Conservation (phyloP, 2,888 invertebrate genomes). For the Lepidocyrtinus sp. region DNA sequence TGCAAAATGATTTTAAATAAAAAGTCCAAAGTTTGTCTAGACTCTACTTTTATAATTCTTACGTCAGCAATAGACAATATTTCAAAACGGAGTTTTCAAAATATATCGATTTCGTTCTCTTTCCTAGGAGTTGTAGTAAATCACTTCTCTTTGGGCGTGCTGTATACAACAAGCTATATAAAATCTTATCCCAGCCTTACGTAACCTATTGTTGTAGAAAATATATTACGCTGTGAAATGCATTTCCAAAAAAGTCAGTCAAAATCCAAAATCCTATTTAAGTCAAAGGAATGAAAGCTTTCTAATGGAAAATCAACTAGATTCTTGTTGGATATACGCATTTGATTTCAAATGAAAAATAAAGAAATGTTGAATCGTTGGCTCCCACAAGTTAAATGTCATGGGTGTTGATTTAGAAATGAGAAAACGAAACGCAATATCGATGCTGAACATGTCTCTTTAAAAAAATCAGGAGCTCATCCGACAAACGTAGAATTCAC, state of each 20-base stretch:
- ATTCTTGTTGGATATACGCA: not conserved
- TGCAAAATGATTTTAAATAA: too few relatives aligned
- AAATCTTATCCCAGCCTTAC: too few relatives aligned
- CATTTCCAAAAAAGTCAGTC: conserved; percentile 22
- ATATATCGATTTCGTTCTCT: not conserved
- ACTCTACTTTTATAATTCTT: not conserved
- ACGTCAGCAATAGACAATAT: not conserved
- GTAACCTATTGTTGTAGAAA: conserved; percentile 25
- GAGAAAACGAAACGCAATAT: not conserved
- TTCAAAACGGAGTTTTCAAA: not conserved
- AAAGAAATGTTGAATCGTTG: not conserved
- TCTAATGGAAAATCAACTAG: not conserved
- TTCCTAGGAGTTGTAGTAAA: not conserved
- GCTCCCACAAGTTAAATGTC: not conserved
- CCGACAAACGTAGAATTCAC: not conserved
- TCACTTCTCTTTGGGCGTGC: not conserved
- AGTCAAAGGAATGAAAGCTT: not conserved
- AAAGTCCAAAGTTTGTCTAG: too few relatives aligned
- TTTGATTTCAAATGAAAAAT: too few relatives aligned
- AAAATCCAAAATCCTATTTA: not conserved
- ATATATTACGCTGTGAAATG: conserved; percentile 23
- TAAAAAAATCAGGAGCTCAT: too few relatives aligned
- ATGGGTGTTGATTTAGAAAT: not conserved
- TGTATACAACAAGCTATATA: not conserved
- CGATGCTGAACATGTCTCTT: not conserved